These are phyloP conservation scores for Carassius auratus DNA, from an alignment of 2,113 vertebrate species.

Conservation along the genomic window DNA sequence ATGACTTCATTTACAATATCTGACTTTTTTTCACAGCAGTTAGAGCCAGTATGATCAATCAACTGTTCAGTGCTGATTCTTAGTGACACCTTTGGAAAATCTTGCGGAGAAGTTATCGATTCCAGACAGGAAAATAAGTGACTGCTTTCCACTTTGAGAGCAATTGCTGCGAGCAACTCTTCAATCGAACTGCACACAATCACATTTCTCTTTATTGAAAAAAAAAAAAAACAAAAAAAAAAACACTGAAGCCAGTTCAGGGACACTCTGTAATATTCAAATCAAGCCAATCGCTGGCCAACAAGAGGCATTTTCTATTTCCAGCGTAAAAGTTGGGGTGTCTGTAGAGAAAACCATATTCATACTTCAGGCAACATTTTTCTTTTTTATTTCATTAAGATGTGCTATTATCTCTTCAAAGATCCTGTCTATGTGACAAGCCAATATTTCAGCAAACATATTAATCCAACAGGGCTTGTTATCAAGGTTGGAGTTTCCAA, in stretches of 20 bases:
- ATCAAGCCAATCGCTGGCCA: constrained; percentile 35
- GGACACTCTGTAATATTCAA: constrained; percentile 48
- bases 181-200: constrained; percentile 45
- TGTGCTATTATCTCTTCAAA: constrained; percentile 4
- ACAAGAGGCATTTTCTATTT: constrained; percentile 1
- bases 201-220: constrained; percentile 52
- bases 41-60: background rate
- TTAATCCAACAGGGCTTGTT: constrained; percentile 1
- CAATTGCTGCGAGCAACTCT: constrained; percentile 10
- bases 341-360: constrained; percentile 7
- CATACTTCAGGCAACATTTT: background rate
- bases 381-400: constrained; percentile 31
- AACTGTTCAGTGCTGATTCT: constrained; percentile 33
- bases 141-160: constrained; percentile 39
- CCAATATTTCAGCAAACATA: constrained; percentile 23
- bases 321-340: background rate
- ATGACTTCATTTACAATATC: constrained; percentile 31
- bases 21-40: background rate
- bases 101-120: constrained; percentile 37
- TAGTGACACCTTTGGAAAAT: constrained; percentile 38
- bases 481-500: constrained; percentile 6
- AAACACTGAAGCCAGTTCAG: constrained; percentile 47
- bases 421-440: constrained; percentile 6
- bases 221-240: constrained; percentile 16
- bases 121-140: constrained; percentile 47